Base-by-base conservation (phyloP, 2,797 vertebrate genomes). In the Propithecus perrieri region DNA sequence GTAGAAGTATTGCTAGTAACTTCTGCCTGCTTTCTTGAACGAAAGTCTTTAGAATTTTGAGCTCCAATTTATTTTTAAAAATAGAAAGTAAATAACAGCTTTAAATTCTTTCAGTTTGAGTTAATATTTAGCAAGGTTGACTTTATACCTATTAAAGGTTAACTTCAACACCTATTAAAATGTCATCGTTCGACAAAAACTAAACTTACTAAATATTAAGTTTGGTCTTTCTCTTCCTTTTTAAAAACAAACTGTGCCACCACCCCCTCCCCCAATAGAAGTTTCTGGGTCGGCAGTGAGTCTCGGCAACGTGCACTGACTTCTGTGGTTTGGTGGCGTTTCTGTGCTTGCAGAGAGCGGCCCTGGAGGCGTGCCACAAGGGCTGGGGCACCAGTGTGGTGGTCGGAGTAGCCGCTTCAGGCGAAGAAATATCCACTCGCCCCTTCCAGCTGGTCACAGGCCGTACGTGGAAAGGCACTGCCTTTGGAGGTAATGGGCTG, bases 301-400 rank as follows among this genome's bases (percentile, higher is more conserved):
- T 7, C 41, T 43, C 41, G 7, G 41, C 41, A 43, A 43, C 41
- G 5, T 43, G 41, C 43, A 18, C 38, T 72, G 53, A 61, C 63
- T 22, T 22, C 41, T 79, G 30, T 89, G 43, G 38, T 61, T 38
- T 17, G 55, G 9, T 90, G 41, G 10, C 43, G 0, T 80, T 28
- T 95, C 53, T 75, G 7, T 59, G 7, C 26, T 22, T 97, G 63
- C 98, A 99, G 99, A 99, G 99, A 84, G 98, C 99, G 80, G 99
- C 99, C 2, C 98, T 99, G 95, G 99, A 99, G 98, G 99, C 99
- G 0, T 99, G 99, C 96, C 97, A 99, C 88, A 99, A 98, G 97
- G 99, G 99, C 94, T 99, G 99, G 99, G 99, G 99, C 6, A 98
- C 99, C 94, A 99, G 99, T 0, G 99, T 99, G 92, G 97, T 99